phyloP scores from a whole-genome alignment of 1,140 invertebrate species.

The Musca domestica region DNA sequence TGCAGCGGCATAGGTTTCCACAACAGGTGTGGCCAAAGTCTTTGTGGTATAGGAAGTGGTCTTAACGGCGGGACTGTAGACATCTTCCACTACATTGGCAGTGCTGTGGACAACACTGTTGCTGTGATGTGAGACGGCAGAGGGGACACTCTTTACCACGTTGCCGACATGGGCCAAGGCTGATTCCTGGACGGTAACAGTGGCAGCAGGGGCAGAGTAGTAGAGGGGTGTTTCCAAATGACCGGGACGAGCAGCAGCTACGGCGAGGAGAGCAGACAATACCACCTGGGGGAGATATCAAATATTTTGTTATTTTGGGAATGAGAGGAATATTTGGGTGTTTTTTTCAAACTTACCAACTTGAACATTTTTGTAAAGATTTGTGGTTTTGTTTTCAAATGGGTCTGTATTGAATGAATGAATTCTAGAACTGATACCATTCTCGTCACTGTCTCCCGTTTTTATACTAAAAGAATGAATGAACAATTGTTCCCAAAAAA shows the following conservation, averaged over 20 bases:
- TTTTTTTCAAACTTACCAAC: slow-evolving; percentile 45
- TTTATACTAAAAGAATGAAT: too few relatives aligned
- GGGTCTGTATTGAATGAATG: slow-evolving; percentile 53
- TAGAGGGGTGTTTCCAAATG: slow-evolving; percentile 31
- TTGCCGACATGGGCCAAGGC: slow-evolving; percentile 39
- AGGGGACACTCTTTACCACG: slow-evolving; percentile 46
- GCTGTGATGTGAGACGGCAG: slow-evolving; percentile 56
- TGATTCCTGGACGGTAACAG: slow-evolving; percentile 37
- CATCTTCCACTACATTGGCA: slow-evolving; percentile 40
- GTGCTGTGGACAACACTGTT: slow-evolving; percentile 44
- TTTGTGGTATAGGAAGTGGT: slow-evolving; percentile 26
- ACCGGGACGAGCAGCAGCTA: slow-evolving; percentile 58
- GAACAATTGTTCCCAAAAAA: too few relatives aligned
- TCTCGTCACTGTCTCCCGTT: too few relatives aligned
- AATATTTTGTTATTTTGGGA: background rate
- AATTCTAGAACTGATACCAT: slow-evolving; percentile 1
- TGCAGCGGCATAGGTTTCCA: slow-evolving; percentile 27
- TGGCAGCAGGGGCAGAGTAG: slow-evolving; percentile 35
- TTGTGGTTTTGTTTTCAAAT: slow-evolving; percentile 25
- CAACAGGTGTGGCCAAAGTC: slow-evolving; percentile 31
- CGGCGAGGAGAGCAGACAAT: slow-evolving; percentile 61
- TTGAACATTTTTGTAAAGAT: slow-evolving; percentile 49
- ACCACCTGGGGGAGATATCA: slow-evolving; percentile 54
- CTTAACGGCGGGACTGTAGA: slow-evolving; percentile 43
- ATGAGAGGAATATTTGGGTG: too few relatives aligned